phyloP scores from a whole-genome alignment of 2,888 invertebrate genomes.

The Drosophila limbata region DNA sequence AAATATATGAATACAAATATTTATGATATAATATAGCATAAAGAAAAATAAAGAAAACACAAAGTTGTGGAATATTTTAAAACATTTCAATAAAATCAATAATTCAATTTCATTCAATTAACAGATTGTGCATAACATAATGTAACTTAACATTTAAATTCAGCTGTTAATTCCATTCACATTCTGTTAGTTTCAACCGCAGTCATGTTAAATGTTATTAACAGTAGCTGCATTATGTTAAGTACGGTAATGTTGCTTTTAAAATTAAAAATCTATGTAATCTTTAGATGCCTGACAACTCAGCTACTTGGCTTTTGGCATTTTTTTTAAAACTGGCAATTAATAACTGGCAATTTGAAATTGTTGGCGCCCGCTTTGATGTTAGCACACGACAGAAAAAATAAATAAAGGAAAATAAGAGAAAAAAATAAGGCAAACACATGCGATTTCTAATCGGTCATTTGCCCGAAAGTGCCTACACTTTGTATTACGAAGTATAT shows the following conservation, averaged over 20 bases:
- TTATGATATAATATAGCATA: not conserved
- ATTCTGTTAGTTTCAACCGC: slow-evolving; percentile 1
- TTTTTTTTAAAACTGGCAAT: slow-evolving; percentile 36
- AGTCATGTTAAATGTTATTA: slow-evolving; percentile 2
- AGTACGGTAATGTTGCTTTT: not conserved
- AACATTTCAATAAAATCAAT: too few species aligned
- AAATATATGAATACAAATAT: not conserved
- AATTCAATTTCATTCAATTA: too few species aligned
- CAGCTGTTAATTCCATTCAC: not conserved
- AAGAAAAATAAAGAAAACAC: not conserved
- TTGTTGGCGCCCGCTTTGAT: slow-evolving; percentile 65
- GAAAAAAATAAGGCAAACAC: slow-evolving; percentile 27
- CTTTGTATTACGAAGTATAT: slow-evolving; percentile 18
- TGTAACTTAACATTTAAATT: not conserved
- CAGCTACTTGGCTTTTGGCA: slow-evolving; percentile 28
- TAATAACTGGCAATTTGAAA: slow-evolving; percentile 65
- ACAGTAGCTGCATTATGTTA: slow-evolving; percentile 16
- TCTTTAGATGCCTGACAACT: slow-evolving; percentile 19
- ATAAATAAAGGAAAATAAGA: not conserved
- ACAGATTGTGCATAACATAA: too few species aligned
- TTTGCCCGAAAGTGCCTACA: slow-evolving; percentile 59
- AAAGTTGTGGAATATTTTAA: not conserved
- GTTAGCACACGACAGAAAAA: slow-evolving; percentile 24
- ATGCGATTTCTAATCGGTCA: slow-evolving; percentile 77
- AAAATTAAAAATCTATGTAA: slow-evolving; percentile 26